Conservation (phyloP, 2,888 invertebrate genomes). For the Cyclophora albipunctata region DNA sequence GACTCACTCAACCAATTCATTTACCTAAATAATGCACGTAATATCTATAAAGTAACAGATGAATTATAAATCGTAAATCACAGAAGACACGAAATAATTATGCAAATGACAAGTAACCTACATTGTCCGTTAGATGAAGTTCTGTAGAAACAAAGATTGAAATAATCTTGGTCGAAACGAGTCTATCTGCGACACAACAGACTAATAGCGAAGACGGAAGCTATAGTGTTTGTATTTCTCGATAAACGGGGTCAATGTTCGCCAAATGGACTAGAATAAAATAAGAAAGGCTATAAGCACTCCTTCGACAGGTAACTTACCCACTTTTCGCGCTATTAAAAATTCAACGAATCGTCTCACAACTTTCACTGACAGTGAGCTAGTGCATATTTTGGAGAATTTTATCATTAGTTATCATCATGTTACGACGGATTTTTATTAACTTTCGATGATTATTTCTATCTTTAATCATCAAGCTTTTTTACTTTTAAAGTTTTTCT, state of each 20-base stretch:
- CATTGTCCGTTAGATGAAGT: neutral
- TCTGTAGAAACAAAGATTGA: no score
- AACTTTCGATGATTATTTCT: no score
- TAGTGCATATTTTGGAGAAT: conserved; percentile 33
- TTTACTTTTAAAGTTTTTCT: no score
- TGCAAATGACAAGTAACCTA: no score
- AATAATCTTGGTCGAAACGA: no score
- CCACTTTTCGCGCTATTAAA: conserved; percentile 67
- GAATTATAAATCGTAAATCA: no score
- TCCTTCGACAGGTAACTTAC: conserved; percentile 61
- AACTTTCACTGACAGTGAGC: conserved; percentile 63
- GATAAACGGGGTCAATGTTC: conserved; percentile 51
- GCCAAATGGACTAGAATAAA: conserved; percentile 58
- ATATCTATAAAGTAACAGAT: conserved; percentile 16
- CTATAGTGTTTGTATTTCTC: conserved; percentile 24
- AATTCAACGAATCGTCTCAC: conserved; percentile 67
- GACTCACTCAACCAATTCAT: conserved; percentile 36
- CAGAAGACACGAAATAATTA: no score
- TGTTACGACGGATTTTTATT: neutral
- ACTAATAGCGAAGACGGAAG: conserved; percentile 1
- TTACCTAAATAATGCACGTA: conserved; percentile 29
- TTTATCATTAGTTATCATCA: conserved; percentile 19
- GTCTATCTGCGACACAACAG: no score
- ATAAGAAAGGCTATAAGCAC: conserved; percentile 62
- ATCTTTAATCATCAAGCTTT: no score